phyloP scores from a whole-genome alignment of 2,888 invertebrate genomes.

The Schizotus pectinicornis region DNA sequence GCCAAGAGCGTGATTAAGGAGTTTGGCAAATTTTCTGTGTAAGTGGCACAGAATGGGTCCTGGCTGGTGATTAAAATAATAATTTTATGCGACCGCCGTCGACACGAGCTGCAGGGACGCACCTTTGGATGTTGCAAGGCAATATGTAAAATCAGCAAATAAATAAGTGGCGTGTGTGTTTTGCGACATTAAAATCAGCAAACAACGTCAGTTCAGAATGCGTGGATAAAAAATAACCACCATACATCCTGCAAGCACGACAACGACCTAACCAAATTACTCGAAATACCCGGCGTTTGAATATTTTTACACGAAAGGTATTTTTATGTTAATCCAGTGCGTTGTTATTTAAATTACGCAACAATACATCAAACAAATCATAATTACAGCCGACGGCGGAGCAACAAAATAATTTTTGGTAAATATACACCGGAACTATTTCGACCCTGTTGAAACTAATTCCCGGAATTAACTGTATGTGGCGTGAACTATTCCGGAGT shows the following conservation, averaged over 20 bases:
- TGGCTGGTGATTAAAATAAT: slow-evolving; percentile 13
- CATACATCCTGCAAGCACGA: slow-evolving; percentile 45
- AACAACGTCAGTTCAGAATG: slow-evolving; percentile 46
- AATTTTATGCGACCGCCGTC: slow-evolving; percentile 9
- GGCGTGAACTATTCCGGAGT: slow-evolving; percentile 19
- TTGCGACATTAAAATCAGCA: slow-evolving; percentile 51
- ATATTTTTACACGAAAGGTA: slow-evolving; percentile 35
- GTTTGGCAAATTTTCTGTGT: neutral
- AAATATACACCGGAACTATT: slow-evolving; percentile 4
- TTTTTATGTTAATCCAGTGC: slow-evolving; percentile 32
- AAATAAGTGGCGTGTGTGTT: slow-evolving; percentile 47
- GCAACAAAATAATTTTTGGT: neutral
- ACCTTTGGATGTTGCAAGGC: slow-evolving; percentile 39
- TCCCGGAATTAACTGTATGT: slow-evolving; percentile 10
- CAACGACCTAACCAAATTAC: slow-evolving; percentile 48
- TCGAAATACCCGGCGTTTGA: slow-evolving; percentile 37
- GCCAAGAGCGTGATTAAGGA: neutral
- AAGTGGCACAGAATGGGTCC: slow-evolving; percentile 9
- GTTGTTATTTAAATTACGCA: slow-evolving; percentile 32
- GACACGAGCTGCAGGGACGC: slow-evolving; percentile 17
- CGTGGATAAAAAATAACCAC: slow-evolving; percentile 46
- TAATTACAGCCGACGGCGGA: neutral
- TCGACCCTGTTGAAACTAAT: slow-evolving; percentile 6
- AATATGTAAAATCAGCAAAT: slow-evolving; percentile 46
- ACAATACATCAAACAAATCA: slow-evolving; percentile 10